phyloP scores from a whole-genome alignment of 2,113 vertebrate genomes.

The Leptobrachium ailaonicum region DNA sequence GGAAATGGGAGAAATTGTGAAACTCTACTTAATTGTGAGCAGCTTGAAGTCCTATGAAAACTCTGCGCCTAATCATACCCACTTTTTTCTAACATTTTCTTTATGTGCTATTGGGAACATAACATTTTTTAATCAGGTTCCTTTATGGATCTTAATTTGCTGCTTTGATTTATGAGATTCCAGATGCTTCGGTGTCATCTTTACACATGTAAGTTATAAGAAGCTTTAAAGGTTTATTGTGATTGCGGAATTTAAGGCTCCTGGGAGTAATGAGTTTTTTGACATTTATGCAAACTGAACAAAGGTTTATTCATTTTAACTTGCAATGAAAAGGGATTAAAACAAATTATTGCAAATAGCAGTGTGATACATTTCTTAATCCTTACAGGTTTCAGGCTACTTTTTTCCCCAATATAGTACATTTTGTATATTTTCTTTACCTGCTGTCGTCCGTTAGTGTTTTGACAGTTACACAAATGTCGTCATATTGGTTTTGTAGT shows the following conservation, averaged over 20 bases:
- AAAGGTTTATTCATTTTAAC: constrained; percentile 11
- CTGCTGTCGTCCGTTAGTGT: too few species aligned
- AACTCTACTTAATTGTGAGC: neutral
- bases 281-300: constrained; percentile 11
- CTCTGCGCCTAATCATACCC: constrained; percentile 19
- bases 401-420: too few species aligned
- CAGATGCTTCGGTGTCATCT: constrained; percentile 33
- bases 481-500: too few species aligned
- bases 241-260: constrained; percentile 19
- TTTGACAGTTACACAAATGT: too few species aligned
- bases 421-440: too few species aligned
- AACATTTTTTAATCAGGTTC: neutral
- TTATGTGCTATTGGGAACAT: constrained; percentile 15
- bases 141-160: neutral
- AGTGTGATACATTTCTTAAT: neutral
- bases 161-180: constrained; percentile 17
- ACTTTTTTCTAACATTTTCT: constrained; percentile 29
- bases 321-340: neutral
- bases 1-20: neutral
- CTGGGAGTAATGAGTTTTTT: neutral
- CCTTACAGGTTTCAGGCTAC: neutral
- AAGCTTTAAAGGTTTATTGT: constrained; percentile 27
- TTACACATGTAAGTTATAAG: constrained; percentile 19
- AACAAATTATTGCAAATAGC: neutral
- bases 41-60: neutral